Evolutionary conservation across 2,113 vertebrate species (phyloP).

Genomic region (Myiagra hebetior): DNA sequence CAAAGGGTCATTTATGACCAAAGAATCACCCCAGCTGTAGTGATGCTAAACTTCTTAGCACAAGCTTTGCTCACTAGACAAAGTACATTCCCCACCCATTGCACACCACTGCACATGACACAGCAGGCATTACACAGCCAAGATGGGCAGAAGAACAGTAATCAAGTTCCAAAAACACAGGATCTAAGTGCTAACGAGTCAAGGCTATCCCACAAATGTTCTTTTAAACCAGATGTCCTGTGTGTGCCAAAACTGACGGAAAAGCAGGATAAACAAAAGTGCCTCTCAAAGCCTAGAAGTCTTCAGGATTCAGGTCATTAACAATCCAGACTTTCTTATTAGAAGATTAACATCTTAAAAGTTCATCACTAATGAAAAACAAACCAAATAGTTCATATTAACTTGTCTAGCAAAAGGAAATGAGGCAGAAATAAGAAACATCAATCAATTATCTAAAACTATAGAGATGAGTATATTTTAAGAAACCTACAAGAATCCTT

Average conservation of each 20-base stretch:
- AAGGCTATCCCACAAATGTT: not conserved
- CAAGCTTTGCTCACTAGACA: not conserved
- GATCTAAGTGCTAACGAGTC: not conserved
- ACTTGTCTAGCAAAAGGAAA: not conserved
- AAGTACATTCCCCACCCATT: not conserved
- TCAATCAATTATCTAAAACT: not conserved
- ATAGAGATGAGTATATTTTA: not conserved
- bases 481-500: not conserved
- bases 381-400: not conserved
- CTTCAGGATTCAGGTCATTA: conserved; percentile 13
- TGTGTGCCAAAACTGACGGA: not conserved
- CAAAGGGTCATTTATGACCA: not conserved
- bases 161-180: not conserved
- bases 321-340: conserved; percentile 18
- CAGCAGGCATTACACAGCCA: not conserved
- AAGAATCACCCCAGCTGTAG: not conserved
- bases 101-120: not conserved
- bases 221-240: not conserved
- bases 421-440: not conserved
- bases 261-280: not conserved
- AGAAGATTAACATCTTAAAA: conserved; percentile 47
- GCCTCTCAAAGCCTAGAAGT: not conserved
- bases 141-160: not conserved
- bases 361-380: not conserved
- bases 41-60: not conserved